Conservation (phyloP, 2,888 invertebrate genomes). For the Anoncus sp. region DNA sequence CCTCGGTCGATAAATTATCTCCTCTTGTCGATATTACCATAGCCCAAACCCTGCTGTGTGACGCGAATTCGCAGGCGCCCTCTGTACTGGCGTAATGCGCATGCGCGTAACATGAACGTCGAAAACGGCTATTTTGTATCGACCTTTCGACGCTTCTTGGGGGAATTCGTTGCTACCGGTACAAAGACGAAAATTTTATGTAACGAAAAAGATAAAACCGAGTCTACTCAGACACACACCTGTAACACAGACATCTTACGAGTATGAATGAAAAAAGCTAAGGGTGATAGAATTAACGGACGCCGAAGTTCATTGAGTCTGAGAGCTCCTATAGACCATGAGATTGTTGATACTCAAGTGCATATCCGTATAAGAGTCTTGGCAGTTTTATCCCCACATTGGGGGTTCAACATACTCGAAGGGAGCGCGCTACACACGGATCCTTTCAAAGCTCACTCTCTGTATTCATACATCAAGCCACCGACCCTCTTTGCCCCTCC, state of each 20-base stretch:
- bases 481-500: slow-evolving; percentile 16
- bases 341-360: background rate
- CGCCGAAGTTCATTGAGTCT: background rate
- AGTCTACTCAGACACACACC: slow-evolving; percentile 3
- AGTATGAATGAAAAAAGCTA: slow-evolving; percentile 2
- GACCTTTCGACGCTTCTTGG: slow-evolving; percentile 46
- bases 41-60: background rate
- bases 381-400: slow-evolving; percentile 66
- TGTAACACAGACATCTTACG: slow-evolving; percentile 10
- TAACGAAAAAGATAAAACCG: slow-evolving; percentile 1
- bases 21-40: slow-evolving; percentile 69
- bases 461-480: no score
- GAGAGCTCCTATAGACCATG: background rate
- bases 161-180: slow-evolving; percentile 28
- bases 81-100: slow-evolving; percentile 74
- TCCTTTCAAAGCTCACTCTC: slow-evolving; percentile 10
- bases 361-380: slow-evolving; percentile 42
- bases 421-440: slow-evolving; percentile 29
- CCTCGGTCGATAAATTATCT: slow-evolving; percentile 30
- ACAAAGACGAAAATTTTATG: slow-evolving; percentile 31
- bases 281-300: background rate
- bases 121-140: slow-evolving; percentile 63
- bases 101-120: slow-evolving; percentile 80
- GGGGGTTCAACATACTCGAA: slow-evolving; percentile 31
- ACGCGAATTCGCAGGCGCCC: slow-evolving; percentile 65